Evolutionary conservation across 2,113 vertebrate species (phyloP), one percentile per base, ranked within the genome.

Genomic region (Copsychus sechellarum): DNA sequence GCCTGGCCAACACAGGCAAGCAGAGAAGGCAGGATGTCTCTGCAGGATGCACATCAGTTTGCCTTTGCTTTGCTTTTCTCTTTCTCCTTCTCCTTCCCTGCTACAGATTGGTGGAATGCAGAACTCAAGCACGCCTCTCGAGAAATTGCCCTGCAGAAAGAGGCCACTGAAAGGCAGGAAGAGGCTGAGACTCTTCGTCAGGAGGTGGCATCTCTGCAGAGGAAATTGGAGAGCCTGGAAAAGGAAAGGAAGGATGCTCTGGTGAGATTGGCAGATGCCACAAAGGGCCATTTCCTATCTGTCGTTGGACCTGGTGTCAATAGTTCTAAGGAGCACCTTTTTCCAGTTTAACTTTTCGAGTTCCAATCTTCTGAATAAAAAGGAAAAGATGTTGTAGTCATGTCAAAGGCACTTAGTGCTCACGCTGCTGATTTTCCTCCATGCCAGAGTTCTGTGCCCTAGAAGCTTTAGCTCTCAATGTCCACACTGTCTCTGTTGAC

Each of bases 191-290:
- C 33, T 33, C 83, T 98, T 14, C 86, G 4, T 23, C 95, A 95
- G 42, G 95, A 95, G 40, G 60, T 97, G 93, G 24, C 48, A 2
- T 93, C 92, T 61, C 95, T 98, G 77, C 81, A 96, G 92, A 93
- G 48, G 50, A 94, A 61, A 24, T 82, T 97, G 1, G 65, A 80
- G 40, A 93, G 28, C n/a, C 42, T 92, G 24, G 96, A 98, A 83
- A 83, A 95, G 36, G 97, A 97, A 26, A 94, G 72, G 43, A 76
- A 56, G 73, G 96, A 97, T 74, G 47, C 93, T 43, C 92, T 97
- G 97, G 98, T 98, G 88, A 96, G 89, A n/a, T 48, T 78, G 58
- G 45, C 45, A 47, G 45, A 22, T 47, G 45, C 1, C 42, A 42
- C 42, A 42, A 42, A 42, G 42, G 16, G 42, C 16, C 15, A 16